Evolutionary conservation across 2,888 invertebrate genomes (phyloP), one percentile per base, ranked within the genome.

Genomic region (Drosophila nigricruria): DNA sequence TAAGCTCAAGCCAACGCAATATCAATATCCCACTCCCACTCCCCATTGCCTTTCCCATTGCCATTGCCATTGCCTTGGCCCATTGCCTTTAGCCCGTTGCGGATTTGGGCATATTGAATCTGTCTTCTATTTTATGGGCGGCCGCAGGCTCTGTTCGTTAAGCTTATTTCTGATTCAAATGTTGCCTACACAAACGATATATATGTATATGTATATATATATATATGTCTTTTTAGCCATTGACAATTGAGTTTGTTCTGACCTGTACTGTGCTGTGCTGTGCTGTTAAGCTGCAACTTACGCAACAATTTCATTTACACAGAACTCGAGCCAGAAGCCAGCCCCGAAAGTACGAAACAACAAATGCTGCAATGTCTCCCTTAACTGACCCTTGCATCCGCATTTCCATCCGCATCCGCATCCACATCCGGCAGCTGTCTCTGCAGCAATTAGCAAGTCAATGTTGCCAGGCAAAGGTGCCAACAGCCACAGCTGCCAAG

Each of bases 301-400:
- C 8, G 30, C 75, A 82, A 82, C 73, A 82, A 88, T 82, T 86
- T 88, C 70, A 82, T 88, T 85, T 88, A 53, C 80, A 85, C 73
- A 73, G 62, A 58, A 20, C 20, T 50, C 30, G 18, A 50, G 32
- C 16, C 16, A 34, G 20, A 27, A 25, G 25, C 10, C 23, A 43
- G 12, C 18, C n/a, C 70, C 73, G 56, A 56, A 58, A 59, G 50
- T 6, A 27, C 42, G n/a, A n/a, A 42, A 20, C 73, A 68, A 79
- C 49, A 20, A 42, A 18, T 49, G 85, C 69, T 54, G 42, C 72
- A 75, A 4, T n/a, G 10, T 70, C 67, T 79, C 14, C 5, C 10
- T 6, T 27, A 52, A 23, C 34, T n/a, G 30, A 5, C 16, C 25
- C 49, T 18, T 14, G 47, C 36, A 45, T 25, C 49, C 50, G 34